These are phyloP conservation scores for Zoroaster sp. DNA, from an alignment of 53 echinoderm and acorn worm species.

Conservation along the genomic window DNA sequence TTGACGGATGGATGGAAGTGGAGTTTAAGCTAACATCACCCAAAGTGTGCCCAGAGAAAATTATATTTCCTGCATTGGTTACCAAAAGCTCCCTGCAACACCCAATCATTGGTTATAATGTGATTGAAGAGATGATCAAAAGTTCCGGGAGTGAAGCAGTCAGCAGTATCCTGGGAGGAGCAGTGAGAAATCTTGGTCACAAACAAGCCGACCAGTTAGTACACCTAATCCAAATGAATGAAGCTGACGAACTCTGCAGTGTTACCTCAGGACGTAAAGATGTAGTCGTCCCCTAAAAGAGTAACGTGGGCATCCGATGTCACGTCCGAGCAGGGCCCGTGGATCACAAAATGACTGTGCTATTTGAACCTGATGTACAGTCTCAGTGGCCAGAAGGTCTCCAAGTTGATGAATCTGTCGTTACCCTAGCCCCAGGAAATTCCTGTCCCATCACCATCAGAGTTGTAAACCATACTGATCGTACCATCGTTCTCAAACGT, in stretches of 20 bases:
- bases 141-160: not conserved
- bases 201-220: not conserved
- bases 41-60: not conserved
- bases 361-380: slow-evolving; percentile 33
- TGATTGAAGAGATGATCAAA: not conserved
- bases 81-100: slow-evolving; percentile 1
- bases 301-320: slow-evolving; percentile 5
- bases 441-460: not conserved
- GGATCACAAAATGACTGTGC: not conserved
- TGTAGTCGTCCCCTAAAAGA: not conserved
- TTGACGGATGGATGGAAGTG: slow-evolving; percentile 31
- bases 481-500: slow-evolving; percentile 6
- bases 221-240: slow-evolving; percentile 5
- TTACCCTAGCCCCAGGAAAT: not conserved
- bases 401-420: not conserved
- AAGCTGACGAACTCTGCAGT: slow-evolving; percentile 6
- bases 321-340: slow-evolving; percentile 10
- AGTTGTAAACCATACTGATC: slow-evolving; percentile 25
- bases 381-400: slow-evolving; percentile 22
- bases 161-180: not conserved
- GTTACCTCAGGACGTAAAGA: slow-evolving; percentile 11
- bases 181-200: not conserved
- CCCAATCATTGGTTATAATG: slow-evolving; percentile 14
- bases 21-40: not conserved
- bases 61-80: not conserved